Base-by-base conservation (phyloP, 2,888 invertebrate genomes). In the Hyposoter dolosus region DNA sequence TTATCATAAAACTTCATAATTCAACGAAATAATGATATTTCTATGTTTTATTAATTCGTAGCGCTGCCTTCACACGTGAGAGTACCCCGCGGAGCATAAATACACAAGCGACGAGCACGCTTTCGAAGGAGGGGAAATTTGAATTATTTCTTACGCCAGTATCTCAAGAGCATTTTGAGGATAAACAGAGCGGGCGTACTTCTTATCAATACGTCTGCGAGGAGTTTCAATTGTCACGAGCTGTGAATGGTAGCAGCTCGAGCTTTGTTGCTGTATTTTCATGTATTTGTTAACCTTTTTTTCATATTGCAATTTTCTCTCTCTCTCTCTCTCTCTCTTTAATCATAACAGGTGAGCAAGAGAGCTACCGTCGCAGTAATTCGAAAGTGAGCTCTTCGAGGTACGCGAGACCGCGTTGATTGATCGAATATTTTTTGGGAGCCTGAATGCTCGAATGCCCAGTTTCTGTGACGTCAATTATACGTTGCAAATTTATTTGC, bases 311-410 rank as follows among this genome's bases (percentile, higher is more conserved):
- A 17, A n/a, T n/a, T n/a, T n/a, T n/a, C n/a, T n/a, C n/a, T n/a
- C n/a, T n/a, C n/a, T n/a, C n/a, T n/a, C n/a, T n/a, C 23, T 40
- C 23, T 40, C 19, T 75, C 45, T 28, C 9, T 9, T 45, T 5
- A 63, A 47, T 19, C 28, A 23, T 53, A 63, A 63, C 75, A 63
- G 75, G 63, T 75, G 75, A 63, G 45, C 63, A 32, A 63, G 40
- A 63, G 63, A 28, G 23, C 69, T 23, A 47, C 45, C 19, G 40
- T 40, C 68, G 19, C 68, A 56, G 35, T 45, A 35, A 53, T 43
- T 53, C 2, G 28, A 9, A 10, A 50, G 17, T 53, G 53, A n/a
- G 35, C 47, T 53, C 23, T n/a, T 3, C 17, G 45, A 15, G 7
- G 15, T 12, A 69, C 47, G 35, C 50, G 10, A 35, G 40, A n/a